These are phyloP conservation scores for Adelphocoris suturalis DNA, from an alignment of 2,888 invertebrate genomes.

Conservation along the genomic window DNA sequence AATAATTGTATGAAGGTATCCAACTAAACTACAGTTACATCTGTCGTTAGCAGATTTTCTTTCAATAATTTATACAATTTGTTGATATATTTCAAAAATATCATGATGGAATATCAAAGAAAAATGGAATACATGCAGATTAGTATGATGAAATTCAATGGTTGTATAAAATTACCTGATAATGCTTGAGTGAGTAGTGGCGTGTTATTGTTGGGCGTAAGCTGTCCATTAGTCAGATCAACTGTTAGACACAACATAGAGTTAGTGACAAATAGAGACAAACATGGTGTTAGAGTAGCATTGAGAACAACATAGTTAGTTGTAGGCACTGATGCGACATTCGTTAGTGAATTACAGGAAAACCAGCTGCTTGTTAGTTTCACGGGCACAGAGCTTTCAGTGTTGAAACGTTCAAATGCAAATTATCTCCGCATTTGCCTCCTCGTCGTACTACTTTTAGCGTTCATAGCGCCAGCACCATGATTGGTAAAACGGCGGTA, in stretches of 20 bases:
- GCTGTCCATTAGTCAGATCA: constrained; percentile 96
- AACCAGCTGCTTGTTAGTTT: constrained; percentile 56
- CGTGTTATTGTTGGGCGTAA: constrained; percentile 97
- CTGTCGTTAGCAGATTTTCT: too few species aligned
- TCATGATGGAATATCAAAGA: too few species aligned
- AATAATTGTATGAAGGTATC: too few species aligned
- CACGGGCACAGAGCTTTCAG: constrained; percentile 23
- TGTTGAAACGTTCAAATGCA: not conserved
- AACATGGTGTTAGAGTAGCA: constrained; percentile 59
- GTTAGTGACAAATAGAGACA: constrained; percentile 59
- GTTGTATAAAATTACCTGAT: constrained; percentile 87
- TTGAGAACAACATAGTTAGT: constrained; percentile 47
- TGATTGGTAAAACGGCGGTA: too few species aligned
- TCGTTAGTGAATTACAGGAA: constrained; percentile 46
- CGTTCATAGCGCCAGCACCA: too few species aligned
- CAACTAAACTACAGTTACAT: too few species aligned
- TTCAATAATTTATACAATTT: too few species aligned
- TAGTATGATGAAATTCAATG: not conserved
- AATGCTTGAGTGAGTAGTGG: constrained; percentile 96
- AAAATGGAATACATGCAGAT: constrained; percentile 5
- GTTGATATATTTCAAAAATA: too few species aligned
- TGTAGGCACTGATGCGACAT: constrained; percentile 21
- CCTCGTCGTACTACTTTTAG: not conserved
- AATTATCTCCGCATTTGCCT: not conserved
- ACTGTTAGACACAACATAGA: constrained; percentile 81